Conservation (phyloP, 2,888 invertebrate species). For the Papilio gigon region DNA sequence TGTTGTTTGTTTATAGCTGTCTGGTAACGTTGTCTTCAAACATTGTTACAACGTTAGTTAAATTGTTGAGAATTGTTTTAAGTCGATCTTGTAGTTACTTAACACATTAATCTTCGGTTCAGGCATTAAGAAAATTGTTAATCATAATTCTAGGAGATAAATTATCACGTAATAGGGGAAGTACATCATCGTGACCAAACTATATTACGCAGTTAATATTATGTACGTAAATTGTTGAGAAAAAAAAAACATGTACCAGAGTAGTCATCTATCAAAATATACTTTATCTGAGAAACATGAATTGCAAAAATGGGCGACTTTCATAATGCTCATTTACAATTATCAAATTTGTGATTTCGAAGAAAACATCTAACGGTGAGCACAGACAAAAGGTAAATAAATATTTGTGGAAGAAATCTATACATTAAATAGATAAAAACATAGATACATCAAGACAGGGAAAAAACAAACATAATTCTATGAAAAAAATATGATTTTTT, state of each 20-base stretch:
- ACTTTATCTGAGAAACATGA: conserved; percentile 12
- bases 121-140: background rate
- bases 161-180: background rate
- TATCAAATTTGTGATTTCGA: background rate
- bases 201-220: background rate
- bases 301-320: background rate
- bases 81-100: background rate
- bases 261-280: conserved; percentile 8
- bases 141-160: background rate
- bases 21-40: background rate
- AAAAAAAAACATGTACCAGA: background rate
- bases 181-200: conserved; percentile 10
- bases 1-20: conserved; percentile 5
- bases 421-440: too few species aligned
- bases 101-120: background rate
- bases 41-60: conserved; percentile 11
- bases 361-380: background rate
- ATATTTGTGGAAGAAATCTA: too few species aligned
- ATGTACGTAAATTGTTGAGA: conserved; percentile 8
- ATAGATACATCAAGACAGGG: too few species aligned
- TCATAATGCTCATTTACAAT: background rate
- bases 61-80: background rate
- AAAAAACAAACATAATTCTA: too few species aligned
- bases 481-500: too few species aligned
- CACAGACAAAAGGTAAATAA: too few species aligned